Conservation (phyloP, 1,140 invertebrate genomes). For the Drosophila repleta region DNA sequence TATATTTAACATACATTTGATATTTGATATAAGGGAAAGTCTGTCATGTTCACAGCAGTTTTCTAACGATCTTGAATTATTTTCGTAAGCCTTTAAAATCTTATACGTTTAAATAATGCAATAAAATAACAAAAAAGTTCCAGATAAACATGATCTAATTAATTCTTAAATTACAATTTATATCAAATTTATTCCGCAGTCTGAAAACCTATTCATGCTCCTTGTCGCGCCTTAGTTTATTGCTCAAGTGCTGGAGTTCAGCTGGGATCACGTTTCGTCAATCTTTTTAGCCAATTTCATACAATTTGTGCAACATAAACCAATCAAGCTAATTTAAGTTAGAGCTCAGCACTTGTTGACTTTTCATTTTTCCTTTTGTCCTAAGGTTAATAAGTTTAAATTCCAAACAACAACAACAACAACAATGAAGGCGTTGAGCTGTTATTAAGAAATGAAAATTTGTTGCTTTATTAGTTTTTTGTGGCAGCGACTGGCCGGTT, state of each 20-base stretch:
- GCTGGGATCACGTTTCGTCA: not conserved
- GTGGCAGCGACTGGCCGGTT: conserved; percentile 9
- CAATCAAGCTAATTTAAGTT: conserved; percentile 44
- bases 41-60: too few species aligned
- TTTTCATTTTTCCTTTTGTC: conserved; percentile 53
- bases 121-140: too few species aligned
- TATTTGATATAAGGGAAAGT: too few species aligned
- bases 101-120: too few species aligned
- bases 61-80: too few species aligned
- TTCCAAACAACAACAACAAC: conserved; percentile 32
- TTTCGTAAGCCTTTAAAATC: too few species aligned
- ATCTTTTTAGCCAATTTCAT: conserved; percentile 21
- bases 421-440: conserved; percentile 30
- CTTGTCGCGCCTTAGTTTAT: not conserved
- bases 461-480: conserved; percentile 79
- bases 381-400: conserved; percentile 75
- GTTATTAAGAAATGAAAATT: conserved; percentile 83
- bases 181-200: too few species aligned
- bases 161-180: too few species aligned
- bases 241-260: not conserved
- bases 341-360: conserved; percentile 55
- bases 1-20: too few species aligned
- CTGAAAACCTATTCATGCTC: not conserved
- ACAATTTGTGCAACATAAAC: conserved; percentile 34
- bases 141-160: too few species aligned